A percentile compares a stretch with the other conserved stretches of the same genome.
phyloP scores from a whole-genome alignment of 2,113 vertebrate species.

The Tragelaphus buxtoni region DNA sequence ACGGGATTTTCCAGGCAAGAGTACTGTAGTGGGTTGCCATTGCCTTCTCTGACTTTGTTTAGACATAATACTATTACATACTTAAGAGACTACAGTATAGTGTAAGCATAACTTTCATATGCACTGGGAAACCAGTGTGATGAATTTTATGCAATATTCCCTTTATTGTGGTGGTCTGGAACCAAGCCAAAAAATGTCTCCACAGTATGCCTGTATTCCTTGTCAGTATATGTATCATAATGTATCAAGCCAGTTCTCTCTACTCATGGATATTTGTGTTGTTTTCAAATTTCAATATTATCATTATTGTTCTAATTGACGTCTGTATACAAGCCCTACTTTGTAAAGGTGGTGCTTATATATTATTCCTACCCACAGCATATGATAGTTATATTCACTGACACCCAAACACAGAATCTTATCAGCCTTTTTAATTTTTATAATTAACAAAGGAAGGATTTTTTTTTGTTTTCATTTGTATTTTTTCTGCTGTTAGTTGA shows the following conservation, averaged over 20 bases:
- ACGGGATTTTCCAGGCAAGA: no score
- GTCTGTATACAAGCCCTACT: neutral
- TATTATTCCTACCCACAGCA: neutral
- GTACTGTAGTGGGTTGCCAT: no score
- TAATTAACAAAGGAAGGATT: neutral
- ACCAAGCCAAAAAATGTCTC: neutral
- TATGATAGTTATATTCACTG: neutral
- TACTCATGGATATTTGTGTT: neutral
- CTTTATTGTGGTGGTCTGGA: neutral
- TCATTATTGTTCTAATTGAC: neutral
- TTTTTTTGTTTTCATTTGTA: neutral
- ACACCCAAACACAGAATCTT: neutral
- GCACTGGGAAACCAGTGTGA: neutral
- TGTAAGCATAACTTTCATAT: neutral
- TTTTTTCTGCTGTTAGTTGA: neutral
- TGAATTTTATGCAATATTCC: neutral
- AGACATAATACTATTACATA: neutral
- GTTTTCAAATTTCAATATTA: neutral
- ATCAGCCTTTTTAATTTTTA: neutral
- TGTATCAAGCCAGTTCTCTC: neutral
- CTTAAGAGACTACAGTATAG: neutral
- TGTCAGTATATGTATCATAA: neutral
- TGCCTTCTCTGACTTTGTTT: neutral
- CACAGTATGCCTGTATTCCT: neutral
- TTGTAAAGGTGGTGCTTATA: neutral